These are phyloP conservation scores for Odontophorus gujanensis DNA, from an alignment of 2,113 vertebrate genomes.

Conservation along the genomic window DNA sequence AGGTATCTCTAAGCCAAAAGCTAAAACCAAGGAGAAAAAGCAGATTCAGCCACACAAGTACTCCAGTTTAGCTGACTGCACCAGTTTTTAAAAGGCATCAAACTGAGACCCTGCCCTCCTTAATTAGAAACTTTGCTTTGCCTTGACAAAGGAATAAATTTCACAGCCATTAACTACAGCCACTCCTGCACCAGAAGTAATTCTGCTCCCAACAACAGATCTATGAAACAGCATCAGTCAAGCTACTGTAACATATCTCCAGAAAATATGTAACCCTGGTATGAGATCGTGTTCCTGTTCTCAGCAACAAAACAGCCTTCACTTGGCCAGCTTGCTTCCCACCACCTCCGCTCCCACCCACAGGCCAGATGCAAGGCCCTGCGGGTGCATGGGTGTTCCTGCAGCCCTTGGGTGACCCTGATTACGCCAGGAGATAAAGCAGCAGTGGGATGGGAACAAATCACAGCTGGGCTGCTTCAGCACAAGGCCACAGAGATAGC, in stretches of 20 bases:
- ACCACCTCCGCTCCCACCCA: neutral
- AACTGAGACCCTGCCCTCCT: conserved; percentile 11
- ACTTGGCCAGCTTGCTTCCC: neutral
- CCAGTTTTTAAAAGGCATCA: conserved; percentile 17
- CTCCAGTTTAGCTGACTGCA: neutral
- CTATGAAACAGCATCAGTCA: neutral
- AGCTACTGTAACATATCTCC: conserved; percentile 22
- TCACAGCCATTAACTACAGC: neutral
- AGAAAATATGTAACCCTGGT: conserved; percentile 78
- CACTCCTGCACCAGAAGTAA: conserved; percentile 5
- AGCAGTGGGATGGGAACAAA: neutral
- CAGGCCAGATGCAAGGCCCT: rapidly evolving
- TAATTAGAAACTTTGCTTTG: conserved; percentile 51
- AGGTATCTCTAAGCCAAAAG: neutral
- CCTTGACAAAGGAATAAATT: conserved; percentile 26
- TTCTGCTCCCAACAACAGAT: neutral
- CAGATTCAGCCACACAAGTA: conserved; percentile 16
- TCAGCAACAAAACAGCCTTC: neutral
- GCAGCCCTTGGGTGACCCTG: rapidly evolving
- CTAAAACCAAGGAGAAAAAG: neutral
- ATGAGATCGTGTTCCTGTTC: neutral
- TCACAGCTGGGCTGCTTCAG: neutral
- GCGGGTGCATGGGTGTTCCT: neutral
- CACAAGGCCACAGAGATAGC: neutral
- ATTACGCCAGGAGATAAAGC: conserved; percentile 24